phyloP scores from a whole-genome alignment of 2,797 vertebrate species.

The Syngnathus acus region DNA sequence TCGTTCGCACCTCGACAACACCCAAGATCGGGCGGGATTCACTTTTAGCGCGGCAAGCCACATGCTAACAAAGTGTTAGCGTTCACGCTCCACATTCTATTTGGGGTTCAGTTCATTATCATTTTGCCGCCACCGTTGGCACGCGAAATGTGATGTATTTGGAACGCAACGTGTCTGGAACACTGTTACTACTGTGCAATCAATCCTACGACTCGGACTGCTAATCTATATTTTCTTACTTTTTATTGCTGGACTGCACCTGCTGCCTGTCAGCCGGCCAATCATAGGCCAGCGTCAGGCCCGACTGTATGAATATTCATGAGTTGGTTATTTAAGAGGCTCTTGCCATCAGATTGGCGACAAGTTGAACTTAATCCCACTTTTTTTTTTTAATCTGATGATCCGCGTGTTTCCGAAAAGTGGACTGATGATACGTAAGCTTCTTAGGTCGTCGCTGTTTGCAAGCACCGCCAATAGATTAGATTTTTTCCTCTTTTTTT shows the following conservation, averaged over 20 bases:
- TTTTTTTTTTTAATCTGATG: background rate
- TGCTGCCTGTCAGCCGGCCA: background rate
- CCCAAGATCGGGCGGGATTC: background rate
- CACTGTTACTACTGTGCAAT: no score
- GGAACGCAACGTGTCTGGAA: no score
- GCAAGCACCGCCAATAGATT: background rate
- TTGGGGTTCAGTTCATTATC: background rate
- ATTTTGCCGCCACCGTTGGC: background rate
- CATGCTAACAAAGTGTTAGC: background rate
- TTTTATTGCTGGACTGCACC: no score
- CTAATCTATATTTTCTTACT: no score
- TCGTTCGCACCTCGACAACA: background rate
- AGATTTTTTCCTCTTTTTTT: background rate
- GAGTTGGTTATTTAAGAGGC: background rate
- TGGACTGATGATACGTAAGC: background rate
- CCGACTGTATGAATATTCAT: background rate
- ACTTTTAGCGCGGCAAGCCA: background rate
- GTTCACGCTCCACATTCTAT: background rate
- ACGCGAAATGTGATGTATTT: background rate
- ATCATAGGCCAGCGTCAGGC: background rate
- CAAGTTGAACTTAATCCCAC: background rate
- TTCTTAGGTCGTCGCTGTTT: constrained; percentile 1
- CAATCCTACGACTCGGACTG: no score
- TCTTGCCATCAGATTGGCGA: constrained; percentile 1
- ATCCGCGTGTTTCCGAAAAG: background rate